phyloP scores from a whole-genome alignment of 2,888 invertebrate genomes.

The Cheilosia impressa region DNA sequence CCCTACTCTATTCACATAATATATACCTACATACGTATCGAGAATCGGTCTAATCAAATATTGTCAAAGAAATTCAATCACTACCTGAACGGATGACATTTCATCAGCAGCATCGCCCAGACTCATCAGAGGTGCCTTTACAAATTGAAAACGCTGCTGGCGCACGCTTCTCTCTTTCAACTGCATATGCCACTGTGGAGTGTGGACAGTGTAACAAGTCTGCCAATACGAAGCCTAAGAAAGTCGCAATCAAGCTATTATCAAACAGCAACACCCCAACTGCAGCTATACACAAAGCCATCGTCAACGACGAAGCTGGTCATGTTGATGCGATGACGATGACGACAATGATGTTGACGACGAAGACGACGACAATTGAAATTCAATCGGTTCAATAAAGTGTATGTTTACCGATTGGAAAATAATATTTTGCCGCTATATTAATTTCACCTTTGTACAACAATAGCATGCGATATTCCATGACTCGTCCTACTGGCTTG shows the following conservation, averaged over 20 bases:
- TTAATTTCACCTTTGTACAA: constrained; percentile 76
- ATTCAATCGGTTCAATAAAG: constrained; percentile 76
- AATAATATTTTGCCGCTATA: constrained; percentile 77
- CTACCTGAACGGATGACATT: constrained; percentile 24
- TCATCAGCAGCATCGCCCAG: constrained; percentile 9
- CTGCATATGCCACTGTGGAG: constrained; percentile 10
- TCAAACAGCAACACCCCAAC: background rate
- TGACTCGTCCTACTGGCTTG: background rate
- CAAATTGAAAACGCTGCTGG: constrained; percentile 20
- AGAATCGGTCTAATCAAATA: background rate
- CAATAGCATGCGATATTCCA: constrained; percentile 61
- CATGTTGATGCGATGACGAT: constrained; percentile 5
- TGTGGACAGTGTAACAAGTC: constrained; percentile 2
- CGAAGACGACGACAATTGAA: constrained; percentile 66
- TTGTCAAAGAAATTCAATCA: constrained; percentile 36
- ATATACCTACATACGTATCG: background rate
- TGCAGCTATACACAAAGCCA: background rate
- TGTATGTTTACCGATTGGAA: constrained; percentile 77
- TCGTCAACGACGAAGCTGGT: constrained; percentile 3
- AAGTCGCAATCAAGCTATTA: constrained; percentile 23
- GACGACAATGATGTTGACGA: constrained; percentile 9
- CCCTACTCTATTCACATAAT: background rate
- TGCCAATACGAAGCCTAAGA: constrained; percentile 53
- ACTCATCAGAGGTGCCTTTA: background rate
- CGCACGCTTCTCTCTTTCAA: constrained; percentile 41